phyloP scores from a whole-genome alignment of 2,888 invertebrate species.

The Melanargia galathea region DNA sequence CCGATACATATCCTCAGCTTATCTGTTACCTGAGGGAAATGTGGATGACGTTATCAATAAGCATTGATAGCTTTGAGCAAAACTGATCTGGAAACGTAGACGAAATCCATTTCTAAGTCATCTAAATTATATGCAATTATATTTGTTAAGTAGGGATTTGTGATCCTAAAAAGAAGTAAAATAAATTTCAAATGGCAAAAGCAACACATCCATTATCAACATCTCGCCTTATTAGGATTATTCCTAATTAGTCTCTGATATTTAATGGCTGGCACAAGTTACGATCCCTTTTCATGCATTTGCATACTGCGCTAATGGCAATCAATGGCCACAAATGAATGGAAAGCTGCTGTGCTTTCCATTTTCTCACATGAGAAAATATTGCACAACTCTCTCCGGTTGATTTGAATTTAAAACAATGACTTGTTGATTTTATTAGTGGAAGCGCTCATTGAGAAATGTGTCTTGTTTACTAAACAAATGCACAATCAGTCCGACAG shows the following conservation, averaged over 20 bases:
- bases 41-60: neutral
- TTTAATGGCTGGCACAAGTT: constrained; percentile 34
- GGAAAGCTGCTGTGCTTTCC: constrained; percentile 46
- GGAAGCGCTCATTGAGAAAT: constrained; percentile 46
- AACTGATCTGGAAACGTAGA: no score
- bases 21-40: neutral
- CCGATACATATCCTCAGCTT: neutral
- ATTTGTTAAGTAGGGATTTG: no score
- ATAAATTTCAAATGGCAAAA: neutral
- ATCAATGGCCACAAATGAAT: constrained; percentile 41
- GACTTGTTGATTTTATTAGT: constrained; percentile 47
- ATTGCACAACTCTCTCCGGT: constrained; percentile 42
- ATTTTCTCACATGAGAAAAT: constrained; percentile 47
- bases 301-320: constrained; percentile 37
- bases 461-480: constrained; percentile 49
- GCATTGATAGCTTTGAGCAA: no score
- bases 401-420: constrained; percentile 60
- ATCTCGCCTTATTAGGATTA: constrained; percentile 15
- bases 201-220: constrained; percentile 7
- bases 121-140: no score
- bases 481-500: constrained; percentile 41
- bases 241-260: constrained; percentile 28
- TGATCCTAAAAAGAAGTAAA: neutral
- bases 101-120: no score
- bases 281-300: constrained; percentile 40